Evolutionary conservation across 2,797 vertebrate species (phyloP).

Genomic region (Sorex maritimensis): DNA sequence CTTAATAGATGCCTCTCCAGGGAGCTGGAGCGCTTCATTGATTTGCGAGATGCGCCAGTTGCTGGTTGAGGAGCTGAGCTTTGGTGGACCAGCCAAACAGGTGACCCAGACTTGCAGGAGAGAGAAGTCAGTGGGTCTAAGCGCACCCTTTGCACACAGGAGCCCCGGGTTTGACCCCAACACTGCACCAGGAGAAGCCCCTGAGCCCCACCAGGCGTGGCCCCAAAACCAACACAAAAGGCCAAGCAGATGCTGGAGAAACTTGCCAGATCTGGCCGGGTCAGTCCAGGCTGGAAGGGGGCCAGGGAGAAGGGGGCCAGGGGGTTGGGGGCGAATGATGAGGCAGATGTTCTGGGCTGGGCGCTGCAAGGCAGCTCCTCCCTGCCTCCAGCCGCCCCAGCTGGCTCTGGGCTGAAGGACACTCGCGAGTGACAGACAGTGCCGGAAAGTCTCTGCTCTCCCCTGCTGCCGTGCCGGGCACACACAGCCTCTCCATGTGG

Average conservation of each 20-base stretch:
- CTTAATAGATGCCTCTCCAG: conserved; percentile 71
- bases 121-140: too few species aligned
- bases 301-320: too few species aligned
- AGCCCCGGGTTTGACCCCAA: too few species aligned
- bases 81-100: conserved; percentile 54
- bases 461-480: background rate
- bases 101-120: background rate
- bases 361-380: background rate
- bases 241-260: too few species aligned
- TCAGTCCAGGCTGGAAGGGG: too few species aligned
- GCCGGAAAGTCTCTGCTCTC: conserved; percentile 26
- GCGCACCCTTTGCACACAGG: too few species aligned
- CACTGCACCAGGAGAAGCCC: too few species aligned
- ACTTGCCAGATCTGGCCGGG: too few species aligned
- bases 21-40: conserved; percentile 57
- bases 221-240: too few species aligned
- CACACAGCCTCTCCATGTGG: conserved; percentile 67
- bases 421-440: conserved; percentile 6
- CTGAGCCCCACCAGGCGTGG: too few species aligned
- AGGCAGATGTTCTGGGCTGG: background rate
- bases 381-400: background rate
- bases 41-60: conserved; percentile 70
- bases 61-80: conserved; percentile 67
- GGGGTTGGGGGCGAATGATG: too few species aligned
- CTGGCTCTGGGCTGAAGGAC: conserved; percentile 6